Percentiles rank a stretch among this genome's conserved stretches.
Conservation (phyloP, 2,797 vertebrate species). For the Sebastes hubbsi region DNA sequence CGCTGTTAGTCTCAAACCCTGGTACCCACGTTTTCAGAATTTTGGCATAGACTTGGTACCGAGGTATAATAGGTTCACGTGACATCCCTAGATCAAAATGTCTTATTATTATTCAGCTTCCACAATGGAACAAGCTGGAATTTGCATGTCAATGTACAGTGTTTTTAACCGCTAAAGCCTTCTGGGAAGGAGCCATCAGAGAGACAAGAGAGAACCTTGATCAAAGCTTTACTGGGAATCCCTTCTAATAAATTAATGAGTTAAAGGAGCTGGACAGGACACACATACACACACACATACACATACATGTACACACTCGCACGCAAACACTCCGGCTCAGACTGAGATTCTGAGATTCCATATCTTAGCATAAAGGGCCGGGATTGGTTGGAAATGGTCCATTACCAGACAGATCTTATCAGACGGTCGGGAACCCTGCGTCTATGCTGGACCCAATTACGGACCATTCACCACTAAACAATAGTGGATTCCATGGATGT, state of each 20-base stretch:
- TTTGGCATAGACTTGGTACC: too few relatives aligned
- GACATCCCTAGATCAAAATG: too few relatives aligned
- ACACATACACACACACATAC: not conserved
- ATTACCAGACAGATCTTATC: constrained; percentile 73
- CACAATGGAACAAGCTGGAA: not conserved
- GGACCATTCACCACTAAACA: constrained; percentile 42
- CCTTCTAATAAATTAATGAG: constrained; percentile 57
- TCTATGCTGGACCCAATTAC: constrained; percentile 57
- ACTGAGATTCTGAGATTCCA: constrained; percentile 66
- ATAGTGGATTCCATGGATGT: constrained; percentile 39
- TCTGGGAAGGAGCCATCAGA: constrained; percentile 31
- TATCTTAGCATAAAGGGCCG: constrained; percentile 54
- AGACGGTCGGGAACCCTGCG: constrained; percentile 55
- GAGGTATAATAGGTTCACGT: too few relatives aligned
- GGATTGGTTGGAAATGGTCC: constrained; percentile 68
- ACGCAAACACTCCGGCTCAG: constrained; percentile 34
- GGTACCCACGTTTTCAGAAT: too few relatives aligned
- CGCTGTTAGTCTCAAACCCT: rapidly evolving
- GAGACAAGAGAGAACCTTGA: constrained; percentile 1
- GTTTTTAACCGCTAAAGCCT: constrained; percentile 25
- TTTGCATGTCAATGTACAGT: not conserved
- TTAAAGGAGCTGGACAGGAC: constrained; percentile 38
- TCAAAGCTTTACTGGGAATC: constrained; percentile 57
- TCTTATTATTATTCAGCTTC: not conserved
- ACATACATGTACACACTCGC: not conserved